phyloP scores from a whole-genome alignment of 2,113 vertebrate genomes.

The Fulica atra region DNA sequence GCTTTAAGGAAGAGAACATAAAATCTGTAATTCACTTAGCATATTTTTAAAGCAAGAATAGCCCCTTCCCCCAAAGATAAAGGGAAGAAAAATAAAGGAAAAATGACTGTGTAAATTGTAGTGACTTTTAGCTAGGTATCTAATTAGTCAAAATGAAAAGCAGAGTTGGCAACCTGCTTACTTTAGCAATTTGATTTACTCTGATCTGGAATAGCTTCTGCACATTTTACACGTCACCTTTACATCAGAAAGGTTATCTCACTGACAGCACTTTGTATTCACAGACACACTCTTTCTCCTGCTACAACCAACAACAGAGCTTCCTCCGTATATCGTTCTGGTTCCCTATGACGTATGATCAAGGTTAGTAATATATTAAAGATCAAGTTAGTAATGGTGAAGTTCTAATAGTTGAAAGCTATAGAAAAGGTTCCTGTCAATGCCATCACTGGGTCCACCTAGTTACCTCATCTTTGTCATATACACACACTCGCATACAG shows the following conservation, averaged over 20 bases:
- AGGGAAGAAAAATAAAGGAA: background rate
- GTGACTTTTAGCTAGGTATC: constrained; percentile 29
- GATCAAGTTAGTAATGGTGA: background rate
- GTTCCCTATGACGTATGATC: background rate
- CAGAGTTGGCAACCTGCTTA: background rate
- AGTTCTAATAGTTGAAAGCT: background rate
- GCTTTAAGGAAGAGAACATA: background rate
- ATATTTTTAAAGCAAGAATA: background rate
- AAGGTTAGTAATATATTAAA: background rate
- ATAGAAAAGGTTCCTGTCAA: background rate
- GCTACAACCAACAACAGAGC: background rate
- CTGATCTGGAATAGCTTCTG: background rate
- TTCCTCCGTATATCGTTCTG: background rate
- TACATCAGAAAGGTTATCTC: constrained; percentile 10
- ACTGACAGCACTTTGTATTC: background rate
- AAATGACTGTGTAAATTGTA: background rate
- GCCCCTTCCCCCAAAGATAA: background rate
- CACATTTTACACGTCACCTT: background rate
- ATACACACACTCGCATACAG: background rate
- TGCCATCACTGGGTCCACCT: background rate
- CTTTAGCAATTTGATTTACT: constrained; percentile 43
- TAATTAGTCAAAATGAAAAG: constrained; percentile 58
- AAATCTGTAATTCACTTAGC: background rate
- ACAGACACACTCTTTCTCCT: background rate
- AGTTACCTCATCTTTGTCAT: background rate